Conservation (phyloP, 2,888 invertebrate genomes). For the Actias luna region DNA sequence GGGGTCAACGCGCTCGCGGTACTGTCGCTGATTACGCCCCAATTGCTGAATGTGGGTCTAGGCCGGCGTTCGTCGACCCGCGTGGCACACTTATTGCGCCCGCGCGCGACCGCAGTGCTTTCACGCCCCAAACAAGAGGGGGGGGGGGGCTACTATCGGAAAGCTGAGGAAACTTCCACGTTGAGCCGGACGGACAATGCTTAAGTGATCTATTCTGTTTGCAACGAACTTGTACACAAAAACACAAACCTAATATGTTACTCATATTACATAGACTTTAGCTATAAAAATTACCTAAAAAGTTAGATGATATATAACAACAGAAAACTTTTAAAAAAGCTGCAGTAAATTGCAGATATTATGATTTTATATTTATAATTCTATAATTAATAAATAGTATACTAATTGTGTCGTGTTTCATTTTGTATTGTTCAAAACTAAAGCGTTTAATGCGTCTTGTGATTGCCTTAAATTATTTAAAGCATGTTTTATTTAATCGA, state of each 20-base stretch:
- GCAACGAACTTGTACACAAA: background rate
- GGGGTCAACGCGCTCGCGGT: conserved; percentile 77
- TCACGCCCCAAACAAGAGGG: conserved; percentile 69
- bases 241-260: no score
- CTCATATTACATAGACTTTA: no score
- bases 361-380: no score
- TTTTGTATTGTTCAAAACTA: background rate
- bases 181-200: conserved; percentile 39
- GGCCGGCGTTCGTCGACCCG: conserved; percentile 82
- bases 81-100: conserved; percentile 75
- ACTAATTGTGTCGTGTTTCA: background rate
- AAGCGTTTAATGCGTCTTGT: background rate
- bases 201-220: background rate
- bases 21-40: conserved; percentile 82
- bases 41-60: conserved; percentile 81
- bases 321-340: no score
- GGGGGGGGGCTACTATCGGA: conserved; percentile 61
- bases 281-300: no score
- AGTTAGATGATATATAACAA: no score
- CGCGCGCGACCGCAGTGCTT: conserved; percentile 72
- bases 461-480: background rate
- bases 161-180: conserved; percentile 64
- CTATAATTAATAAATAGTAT: no score
- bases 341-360: no score
- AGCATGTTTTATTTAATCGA: background rate